phyloP scores from a whole-genome alignment of 2,888 invertebrate genomes.

The Willowsia nigromaculata region DNA sequence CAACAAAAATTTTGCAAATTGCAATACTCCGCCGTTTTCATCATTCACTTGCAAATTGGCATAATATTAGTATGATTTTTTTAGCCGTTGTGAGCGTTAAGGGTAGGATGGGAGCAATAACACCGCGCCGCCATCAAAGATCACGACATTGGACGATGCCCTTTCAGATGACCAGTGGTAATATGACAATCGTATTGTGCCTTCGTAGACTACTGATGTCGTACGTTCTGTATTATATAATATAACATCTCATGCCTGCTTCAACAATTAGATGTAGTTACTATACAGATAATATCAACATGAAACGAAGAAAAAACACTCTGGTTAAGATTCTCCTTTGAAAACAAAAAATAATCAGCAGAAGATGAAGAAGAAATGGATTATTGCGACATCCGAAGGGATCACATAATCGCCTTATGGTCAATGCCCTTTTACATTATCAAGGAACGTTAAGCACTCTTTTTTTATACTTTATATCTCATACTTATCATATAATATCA shows the following conservation, averaged over 20 bases:
- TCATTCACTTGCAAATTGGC: slow-evolving; percentile 39
- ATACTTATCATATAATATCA: background rate
- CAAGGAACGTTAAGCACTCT: slow-evolving; percentile 5
- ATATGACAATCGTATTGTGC: slow-evolving; percentile 3
- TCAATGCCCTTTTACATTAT: slow-evolving; percentile 60
- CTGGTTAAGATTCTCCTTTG: slow-evolving; percentile 29
- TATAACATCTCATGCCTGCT: background rate
- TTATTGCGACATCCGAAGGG: slow-evolving; percentile 65
- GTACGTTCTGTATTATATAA: background rate
- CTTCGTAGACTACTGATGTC: background rate
- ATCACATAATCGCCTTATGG: slow-evolving; percentile 55
- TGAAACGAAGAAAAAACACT: background rate
- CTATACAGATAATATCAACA: background rate
- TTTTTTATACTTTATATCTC: slow-evolving; percentile 30
- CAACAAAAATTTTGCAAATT: background rate
- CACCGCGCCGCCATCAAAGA: slow-evolving; percentile 11
- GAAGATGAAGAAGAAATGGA: slow-evolving; percentile 24
- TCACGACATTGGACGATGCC: slow-evolving; percentile 36
- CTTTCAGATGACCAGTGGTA: slow-evolving; percentile 36
- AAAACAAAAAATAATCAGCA: slow-evolving; percentile 24
- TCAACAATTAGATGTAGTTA: background rate
- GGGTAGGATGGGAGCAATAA: slow-evolving; percentile 5
- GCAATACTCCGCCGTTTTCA: background rate
- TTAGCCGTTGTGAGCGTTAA: background rate
- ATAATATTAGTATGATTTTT: background rate